phyloP scores from a whole-genome alignment of 2,797 vertebrate species.

The Dryobates pubescens region DNA sequence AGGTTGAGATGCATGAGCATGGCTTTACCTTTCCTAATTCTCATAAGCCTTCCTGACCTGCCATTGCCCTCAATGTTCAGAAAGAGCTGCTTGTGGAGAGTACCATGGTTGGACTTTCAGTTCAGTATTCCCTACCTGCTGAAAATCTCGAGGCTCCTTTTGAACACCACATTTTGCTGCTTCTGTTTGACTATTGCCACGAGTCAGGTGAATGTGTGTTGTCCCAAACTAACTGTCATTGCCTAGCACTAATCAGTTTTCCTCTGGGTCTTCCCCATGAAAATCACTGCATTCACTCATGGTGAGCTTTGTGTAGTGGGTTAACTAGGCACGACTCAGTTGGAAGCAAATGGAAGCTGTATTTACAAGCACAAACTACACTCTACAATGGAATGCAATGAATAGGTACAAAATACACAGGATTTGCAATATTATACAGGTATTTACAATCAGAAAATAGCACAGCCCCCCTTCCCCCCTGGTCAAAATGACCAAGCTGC shows the following conservation, averaged over 20 bases:
- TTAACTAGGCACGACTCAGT: too few relatives aligned
- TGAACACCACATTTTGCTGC: neutral
- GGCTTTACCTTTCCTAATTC: slow-evolving; percentile 62
- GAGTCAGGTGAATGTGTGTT: neutral
- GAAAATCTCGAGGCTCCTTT: slow-evolving; percentile 7
- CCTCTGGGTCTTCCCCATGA: neutral
- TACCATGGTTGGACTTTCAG: slow-evolving; percentile 4
- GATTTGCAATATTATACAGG: too few relatives aligned
- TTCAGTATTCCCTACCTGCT: neutral
- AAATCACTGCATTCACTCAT: neutral
- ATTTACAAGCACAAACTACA: too few relatives aligned
- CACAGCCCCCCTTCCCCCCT: too few relatives aligned
- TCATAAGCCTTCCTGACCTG: slow-evolving; percentile 58
- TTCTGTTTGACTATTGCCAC: neutral
- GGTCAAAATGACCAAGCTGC: too few relatives aligned
- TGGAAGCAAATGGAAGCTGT: too few relatives aligned
- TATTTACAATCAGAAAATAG: too few relatives aligned
- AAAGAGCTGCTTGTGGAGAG: slow-evolving; percentile 38
- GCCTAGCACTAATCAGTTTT: neutral
- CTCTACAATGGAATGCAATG: too few relatives aligned
- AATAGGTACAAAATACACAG: too few relatives aligned
- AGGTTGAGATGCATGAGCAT: slow-evolving; percentile 78
- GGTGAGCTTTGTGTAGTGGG: neutral
- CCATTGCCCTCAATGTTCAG: slow-evolving; percentile 56
- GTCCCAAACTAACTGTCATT: neutral